Base-by-base conservation (phyloP, 2,888 invertebrate species). In the Trimorus sp. region DNA sequence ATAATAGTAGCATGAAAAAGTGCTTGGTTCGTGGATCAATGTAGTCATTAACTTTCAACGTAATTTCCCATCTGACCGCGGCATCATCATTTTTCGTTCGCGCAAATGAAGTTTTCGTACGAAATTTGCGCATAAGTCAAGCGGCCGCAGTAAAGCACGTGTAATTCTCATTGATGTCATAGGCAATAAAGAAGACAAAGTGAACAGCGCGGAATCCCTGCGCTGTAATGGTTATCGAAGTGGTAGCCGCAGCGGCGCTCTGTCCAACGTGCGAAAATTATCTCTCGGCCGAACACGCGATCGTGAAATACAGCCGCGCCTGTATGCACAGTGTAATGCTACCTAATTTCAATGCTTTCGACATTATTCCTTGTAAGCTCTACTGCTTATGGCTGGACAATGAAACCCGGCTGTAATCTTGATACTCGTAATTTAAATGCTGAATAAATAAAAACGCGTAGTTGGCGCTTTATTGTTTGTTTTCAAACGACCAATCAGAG, bases 251-350 rank as follows among this genome's bases (percentile, higher is more conserved):
- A 81, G 82, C 82, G 84, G 83, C 83, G 79, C 79, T 68, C 53
- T 59, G 83, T 84, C 78, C 84, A 85, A 85, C 87, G 86, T 83
- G 86, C 82, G 87, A 87, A 85, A 87, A 87, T 88, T 87, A 88
- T 88, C 86, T 84, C 82, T 83, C 59, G 54, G 38, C 62, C 49
- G 83, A 82, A 74, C 87, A 85, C 85, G 85, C 85, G 82, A 86
- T 86, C 83, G 81, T 82, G 83, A 84, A 85, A 81, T 84, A 84
- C 81, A 36, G 79, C 73, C 49, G 69, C 58, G 38, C 53, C 71
- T 81, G 40, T 63, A 51, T 71, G 78, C 69, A 51, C 73, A 56
- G 54, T 75, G 75, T 81, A 81, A 77, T 77, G 66, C 60, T 62
- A 68, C 42, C 69, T 82, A 79, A 79, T 83, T 79, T 78, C 73